A percentile compares a stretch with the other conserved stretches of the same genome.
These are phyloP conservation scores for Equus przewalskii DNA, from an alignment of 2,113 vertebrate genomes.

Conservation along the genomic window DNA sequence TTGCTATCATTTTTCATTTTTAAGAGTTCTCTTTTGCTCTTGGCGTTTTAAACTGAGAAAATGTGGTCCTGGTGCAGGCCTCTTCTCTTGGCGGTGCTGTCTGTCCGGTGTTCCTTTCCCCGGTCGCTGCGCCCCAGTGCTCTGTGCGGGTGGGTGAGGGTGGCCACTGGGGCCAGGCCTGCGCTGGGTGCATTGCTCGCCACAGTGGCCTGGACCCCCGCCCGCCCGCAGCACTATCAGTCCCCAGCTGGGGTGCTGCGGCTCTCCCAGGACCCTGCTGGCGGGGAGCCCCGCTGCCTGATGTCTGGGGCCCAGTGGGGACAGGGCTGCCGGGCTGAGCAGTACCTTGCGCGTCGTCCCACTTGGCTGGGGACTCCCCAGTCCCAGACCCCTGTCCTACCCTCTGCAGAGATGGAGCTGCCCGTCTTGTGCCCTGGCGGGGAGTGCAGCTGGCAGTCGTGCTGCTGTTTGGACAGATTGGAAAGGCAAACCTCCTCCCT, in stretches of 20 bases:
- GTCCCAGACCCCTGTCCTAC: neutral
- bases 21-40: neutral
- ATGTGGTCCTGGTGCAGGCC: neutral
- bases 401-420: neutral
- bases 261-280: no score
- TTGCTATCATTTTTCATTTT: neutral
- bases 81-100: neutral
- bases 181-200: no score
- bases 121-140: no score
- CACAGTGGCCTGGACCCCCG: no score
- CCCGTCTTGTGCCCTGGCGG: neutral
- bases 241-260: no score
- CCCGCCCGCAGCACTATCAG: no score
- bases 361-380: neutral
- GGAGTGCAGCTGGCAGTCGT: neutral
- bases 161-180: no score
- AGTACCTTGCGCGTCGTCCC: neutral
- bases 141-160: no score
- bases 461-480: neutral
- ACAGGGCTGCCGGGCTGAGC: neutral
- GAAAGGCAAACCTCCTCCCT: neutral
- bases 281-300: no score
- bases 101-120: neutral
- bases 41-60: neutral
- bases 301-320: rapidly evolving